These are phyloP conservation scores for Aporophyla nigra DNA, from an alignment of 2,888 invertebrate genomes.

Conservation along the genomic window DNA sequence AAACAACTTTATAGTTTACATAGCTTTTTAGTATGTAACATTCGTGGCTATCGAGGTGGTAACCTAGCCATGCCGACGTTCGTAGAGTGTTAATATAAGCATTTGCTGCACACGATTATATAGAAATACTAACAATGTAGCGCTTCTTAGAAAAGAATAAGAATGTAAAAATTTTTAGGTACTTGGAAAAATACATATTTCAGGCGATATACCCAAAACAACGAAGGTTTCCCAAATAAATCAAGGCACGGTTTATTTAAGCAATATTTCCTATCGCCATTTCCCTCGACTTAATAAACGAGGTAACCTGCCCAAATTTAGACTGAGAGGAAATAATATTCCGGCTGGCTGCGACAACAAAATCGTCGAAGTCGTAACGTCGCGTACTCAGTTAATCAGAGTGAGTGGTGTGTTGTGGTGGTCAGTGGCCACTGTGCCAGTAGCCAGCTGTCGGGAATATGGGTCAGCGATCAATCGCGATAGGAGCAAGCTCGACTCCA, in stretches of 20 bases:
- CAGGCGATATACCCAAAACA: not conserved
- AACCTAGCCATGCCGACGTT: conserved; percentile 13
- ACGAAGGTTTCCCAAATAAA: conserved; percentile 17
- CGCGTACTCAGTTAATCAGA: conserved; percentile 54
- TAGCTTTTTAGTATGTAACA: conserved; percentile 24
- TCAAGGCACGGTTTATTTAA: conserved; percentile 7
- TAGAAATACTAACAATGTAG: not conserved
- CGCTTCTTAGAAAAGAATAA: not conserved
- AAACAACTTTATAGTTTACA: conserved; percentile 24
- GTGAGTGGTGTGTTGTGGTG: conserved; percentile 55
- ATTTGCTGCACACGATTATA: conserved; percentile 24
- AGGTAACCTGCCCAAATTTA: conserved; percentile 59
- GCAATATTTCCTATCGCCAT: conserved; percentile 38
- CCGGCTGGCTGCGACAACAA: conserved; percentile 68
- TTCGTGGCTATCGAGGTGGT: conserved; percentile 25
- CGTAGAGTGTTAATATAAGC: conserved; percentile 18
- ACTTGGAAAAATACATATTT: not conserved
- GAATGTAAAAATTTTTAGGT: not conserved
- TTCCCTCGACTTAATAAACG: conserved; percentile 41
- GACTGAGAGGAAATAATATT: conserved; percentile 69
- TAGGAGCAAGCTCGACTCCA: conserved; percentile 79
- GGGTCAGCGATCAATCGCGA: conserved; percentile 88
- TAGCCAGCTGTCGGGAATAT: conserved; percentile 74
- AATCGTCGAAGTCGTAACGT: conserved; percentile 73
- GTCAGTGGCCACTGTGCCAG: conserved; percentile 68